Base-by-base conservation (phyloP, 92 coral and sea anemone species). In the Palythoa caribaeorum region DNA sequence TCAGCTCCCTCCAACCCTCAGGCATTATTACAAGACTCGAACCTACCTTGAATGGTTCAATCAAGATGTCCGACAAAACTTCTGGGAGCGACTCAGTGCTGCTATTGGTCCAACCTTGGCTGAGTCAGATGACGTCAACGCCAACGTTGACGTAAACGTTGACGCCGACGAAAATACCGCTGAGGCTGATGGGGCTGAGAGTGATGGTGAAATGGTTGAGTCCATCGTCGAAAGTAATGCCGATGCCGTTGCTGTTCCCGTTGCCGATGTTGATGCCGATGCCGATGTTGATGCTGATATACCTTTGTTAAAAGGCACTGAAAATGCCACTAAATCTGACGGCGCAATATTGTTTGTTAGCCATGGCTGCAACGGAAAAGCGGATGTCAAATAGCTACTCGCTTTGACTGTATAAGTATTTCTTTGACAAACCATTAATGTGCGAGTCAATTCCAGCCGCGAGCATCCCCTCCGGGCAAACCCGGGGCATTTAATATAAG, bases 11-110 rank as follows among this genome's bases (percentile, higher is more conserved):
- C 52, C 83, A 20, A 87, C 51, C 35, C 89, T 92, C 50, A 90
- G 63, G 78, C 92, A 92, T 75, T 92, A 92, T 86, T 89, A 91
- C 59, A 62, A 84, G 38, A 84, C 78, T 39, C 85, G 88, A 65
- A 92, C 94, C 53, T 89, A 89, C 50, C 87, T 92, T 10, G 94
- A 92, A 39, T 92, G 91, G 84, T 92, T 74, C 79, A 92, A 89
- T 57, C 73, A 89, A 9, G 92, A 92, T 68, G 94, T 92, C 52
- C 77, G 66, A 52, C 90, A 92, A 9, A 89, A 92, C 81, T 92
- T 92, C 75, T 92, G 94, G 94, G 90, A 85, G 48, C 84, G 94
- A 38, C 77, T 92, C 38, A 14, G 72, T n/a, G 69, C 73, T 16
- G 92, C 94, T 21, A 65, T 92, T 57, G 94, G 92, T 50, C 91